Base-by-base conservation (phyloP, 2,113 vertebrate species). In the Colossoma macropomum region DNA sequence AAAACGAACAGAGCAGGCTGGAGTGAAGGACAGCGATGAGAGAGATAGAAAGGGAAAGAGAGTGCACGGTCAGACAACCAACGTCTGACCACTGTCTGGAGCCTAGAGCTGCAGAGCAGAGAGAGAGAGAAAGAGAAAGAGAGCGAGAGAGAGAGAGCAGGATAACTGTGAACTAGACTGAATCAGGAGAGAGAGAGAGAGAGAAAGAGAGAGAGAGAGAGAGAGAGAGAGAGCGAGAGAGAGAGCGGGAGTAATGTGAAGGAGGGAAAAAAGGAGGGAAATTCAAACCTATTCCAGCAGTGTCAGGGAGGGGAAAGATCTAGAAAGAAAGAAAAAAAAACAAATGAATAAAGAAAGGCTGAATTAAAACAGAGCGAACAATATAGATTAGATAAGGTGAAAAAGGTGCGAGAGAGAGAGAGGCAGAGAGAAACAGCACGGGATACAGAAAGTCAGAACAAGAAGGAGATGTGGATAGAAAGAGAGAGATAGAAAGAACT, bases 51-150 rank as follows among this genome's bases (percentile, higher is more conserved):
- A 68, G 16, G 30, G 50, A 75, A 41, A 54, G 23, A 83, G 28
- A 84, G 56, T n/a, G 28, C 28, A 10, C 50, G 71, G 74, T 80
- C 80, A 87, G 69, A 82, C 50, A 78, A 63, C 75, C 73, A 45
- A 80, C 83, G 84, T 85, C 86, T 85, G 83, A 52, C 86, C 27
- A 54, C 85, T 65, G 86, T 85, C 86, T 85, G 80, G 80, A 80
- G 76, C 66, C 32, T 41, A 90, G 85, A 83, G 62, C 48, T 68
- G 86, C 45, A 59, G 84, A 69, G 79, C 80, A 62, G 63, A 28
- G 86, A 83, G 81, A 68, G 62, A 87, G 77, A 75, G 79, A 86
- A 70, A 78, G 87, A 84, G 69, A 85, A 79, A 88, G 76, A 79
- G 86, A 84, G 50, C 70, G 84, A 81, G 41, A 11, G 41, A 45